Percentiles rank a stretch among this genome's conserved stretches.
Conservation (phyloP, 2,113 vertebrate species). For the Sceloporus tristichus region DNA sequence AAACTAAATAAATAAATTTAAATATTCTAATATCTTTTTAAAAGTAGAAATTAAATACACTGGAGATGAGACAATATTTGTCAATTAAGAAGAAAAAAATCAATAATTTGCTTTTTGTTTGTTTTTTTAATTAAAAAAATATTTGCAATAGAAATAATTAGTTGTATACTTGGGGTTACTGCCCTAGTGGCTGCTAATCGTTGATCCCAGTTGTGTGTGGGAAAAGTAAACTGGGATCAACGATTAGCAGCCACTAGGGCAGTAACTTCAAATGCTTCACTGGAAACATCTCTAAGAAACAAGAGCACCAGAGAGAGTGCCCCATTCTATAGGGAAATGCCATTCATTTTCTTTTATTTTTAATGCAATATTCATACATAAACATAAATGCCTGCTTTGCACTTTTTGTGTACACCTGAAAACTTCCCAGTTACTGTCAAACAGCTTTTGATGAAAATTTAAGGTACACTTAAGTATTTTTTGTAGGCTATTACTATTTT, state of each 20-base stretch:
- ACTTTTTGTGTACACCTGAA: not conserved
- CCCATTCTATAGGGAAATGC: not conserved
- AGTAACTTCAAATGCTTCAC: conserved; percentile 7
- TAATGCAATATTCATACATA: not conserved
- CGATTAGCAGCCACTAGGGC: conserved; percentile 6
- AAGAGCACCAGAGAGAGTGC: not conserved
- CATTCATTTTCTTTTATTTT: not conserved
- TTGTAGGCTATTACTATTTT: not conserved
- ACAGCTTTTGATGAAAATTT: not conserved
- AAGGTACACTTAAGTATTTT: not conserved
- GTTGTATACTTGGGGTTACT: not conserved
- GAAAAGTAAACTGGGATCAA: not conserved
- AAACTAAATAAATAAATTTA: too few relatives aligned
- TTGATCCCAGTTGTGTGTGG: not conserved
- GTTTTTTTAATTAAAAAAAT: too few relatives aligned
- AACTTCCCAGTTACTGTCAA: not conserved
- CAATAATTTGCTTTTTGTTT: not conserved
- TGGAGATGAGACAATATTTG: not conserved
- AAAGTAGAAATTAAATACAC: not conserved
- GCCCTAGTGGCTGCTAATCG: conserved; percentile 6
- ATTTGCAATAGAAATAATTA: too few relatives aligned
- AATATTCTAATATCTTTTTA: not conserved
- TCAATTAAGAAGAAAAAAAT: not conserved
- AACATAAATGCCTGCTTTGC: not conserved
- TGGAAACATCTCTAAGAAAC: not conserved